Conservation (phyloP, 2,888 invertebrate species). For the Lithosia quadra region DNA sequence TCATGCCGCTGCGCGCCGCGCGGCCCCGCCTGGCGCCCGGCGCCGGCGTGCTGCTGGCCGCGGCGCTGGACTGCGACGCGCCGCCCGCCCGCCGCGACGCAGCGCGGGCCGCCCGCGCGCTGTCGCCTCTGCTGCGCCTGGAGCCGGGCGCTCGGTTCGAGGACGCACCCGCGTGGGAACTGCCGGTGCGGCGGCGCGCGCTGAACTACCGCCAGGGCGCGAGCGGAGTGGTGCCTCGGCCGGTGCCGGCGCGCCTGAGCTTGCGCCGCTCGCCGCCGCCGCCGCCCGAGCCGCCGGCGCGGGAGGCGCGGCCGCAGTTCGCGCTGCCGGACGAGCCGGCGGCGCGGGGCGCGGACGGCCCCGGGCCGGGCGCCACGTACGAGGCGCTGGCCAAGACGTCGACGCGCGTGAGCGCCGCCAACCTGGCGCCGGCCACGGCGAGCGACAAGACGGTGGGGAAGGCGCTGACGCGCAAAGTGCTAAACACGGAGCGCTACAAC, state of each 20-base stretch:
- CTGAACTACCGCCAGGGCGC: constrained; percentile 51
- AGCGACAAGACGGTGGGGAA: constrained; percentile 48
- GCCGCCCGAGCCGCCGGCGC: constrained; percentile 38
- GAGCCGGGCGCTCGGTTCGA: constrained; percentile 46
- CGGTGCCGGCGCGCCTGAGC: constrained; percentile 53
- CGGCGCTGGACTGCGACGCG: constrained; percentile 31
- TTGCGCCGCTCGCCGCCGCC: constrained; percentile 34
- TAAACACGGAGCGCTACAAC: constrained; percentile 68
- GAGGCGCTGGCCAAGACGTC: constrained; percentile 47
- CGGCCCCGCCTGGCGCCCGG: constrained; percentile 7
- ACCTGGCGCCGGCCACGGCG: constrained; percentile 52
- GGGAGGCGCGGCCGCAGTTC: constrained; percentile 55
- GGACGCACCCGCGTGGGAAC: constrained; percentile 36
- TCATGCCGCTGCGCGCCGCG: no score
- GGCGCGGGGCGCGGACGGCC: constrained; percentile 34
- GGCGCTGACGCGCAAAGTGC: constrained; percentile 61
- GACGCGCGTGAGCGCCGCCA: constrained; percentile 46
- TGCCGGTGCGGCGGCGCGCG: constrained; percentile 35
- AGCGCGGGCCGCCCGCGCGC: constrained; percentile 36
- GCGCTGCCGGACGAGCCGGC: constrained; percentile 52
- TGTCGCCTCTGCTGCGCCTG: constrained; percentile 39
- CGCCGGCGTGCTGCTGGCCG: constrained; percentile 23
- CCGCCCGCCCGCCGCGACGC: constrained; percentile 38
- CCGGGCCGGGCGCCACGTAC: constrained; percentile 28
- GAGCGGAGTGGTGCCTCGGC: constrained; percentile 43